Conservation (phyloP, 2,113 vertebrate genomes). For the Fukomys damarensis region DNA sequence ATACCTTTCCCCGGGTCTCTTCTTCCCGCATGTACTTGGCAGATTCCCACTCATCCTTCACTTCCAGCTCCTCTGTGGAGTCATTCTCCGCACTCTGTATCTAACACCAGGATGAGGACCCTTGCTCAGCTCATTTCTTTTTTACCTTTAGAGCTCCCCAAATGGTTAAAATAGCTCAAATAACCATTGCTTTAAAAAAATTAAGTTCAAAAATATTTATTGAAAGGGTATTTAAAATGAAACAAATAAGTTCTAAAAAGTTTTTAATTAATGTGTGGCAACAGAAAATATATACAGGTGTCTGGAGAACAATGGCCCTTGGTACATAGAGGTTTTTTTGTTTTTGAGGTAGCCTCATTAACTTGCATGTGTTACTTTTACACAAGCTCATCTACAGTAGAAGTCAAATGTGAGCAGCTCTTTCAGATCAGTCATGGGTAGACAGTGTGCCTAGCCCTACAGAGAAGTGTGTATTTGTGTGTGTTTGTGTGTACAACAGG, state of each 20-base stretch:
- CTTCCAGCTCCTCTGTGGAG: background rate
- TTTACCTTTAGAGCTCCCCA: background rate
- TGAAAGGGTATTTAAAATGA: conserved; percentile 10
- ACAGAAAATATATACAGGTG: background rate
- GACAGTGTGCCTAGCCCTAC: background rate
- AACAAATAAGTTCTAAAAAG: conserved; percentile 2
- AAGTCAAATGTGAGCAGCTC: background rate
- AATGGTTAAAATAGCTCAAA: conserved; percentile 6
- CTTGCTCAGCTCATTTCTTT: background rate
- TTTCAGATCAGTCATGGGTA: background rate
- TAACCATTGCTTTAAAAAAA: background rate
- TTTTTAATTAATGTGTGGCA: background rate
- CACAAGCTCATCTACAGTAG: background rate
- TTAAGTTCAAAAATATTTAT: conserved; percentile 30
- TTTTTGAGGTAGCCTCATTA: background rate
- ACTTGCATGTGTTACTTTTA: background rate
- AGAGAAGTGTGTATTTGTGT: background rate
- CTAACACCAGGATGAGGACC: background rate
- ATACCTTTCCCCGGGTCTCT: background rate
- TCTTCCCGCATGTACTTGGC: background rate
- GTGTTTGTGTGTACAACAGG: background rate
- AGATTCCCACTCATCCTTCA: background rate
- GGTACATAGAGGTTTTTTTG: background rate
- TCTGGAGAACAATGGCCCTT: background rate
- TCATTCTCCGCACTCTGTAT: background rate